Evolutionary conservation across 2,888 invertebrate genomes (phyloP), one percentile per base, ranked within the genome.

Genomic region (Rhabditophanes sp.): DNA sequence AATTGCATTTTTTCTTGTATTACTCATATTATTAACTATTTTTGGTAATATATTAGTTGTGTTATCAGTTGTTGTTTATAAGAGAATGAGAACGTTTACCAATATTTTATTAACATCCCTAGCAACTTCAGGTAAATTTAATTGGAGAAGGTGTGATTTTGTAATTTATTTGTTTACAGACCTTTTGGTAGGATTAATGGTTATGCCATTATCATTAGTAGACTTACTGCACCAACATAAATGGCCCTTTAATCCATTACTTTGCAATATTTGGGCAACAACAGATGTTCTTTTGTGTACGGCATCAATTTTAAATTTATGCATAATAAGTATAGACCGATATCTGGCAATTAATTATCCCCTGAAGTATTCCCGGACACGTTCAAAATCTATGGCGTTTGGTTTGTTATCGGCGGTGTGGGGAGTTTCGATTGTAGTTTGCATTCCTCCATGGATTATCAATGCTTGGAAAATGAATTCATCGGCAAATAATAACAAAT

Each of bases 341-440:
- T 67, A 67, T 43, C 62, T 66, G 52, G 62, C 66, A 32, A 67
- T 67, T 25, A 66, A 66, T 24, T 51, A 52, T 27, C 65, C 66
- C 21, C 50, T 67, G 16, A 53, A 57, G 35, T 67, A 67, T 39
- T 55, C 61, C 9, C 37, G 61, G 41, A 62, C 61, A 20, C 56
- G 60, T 57, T 56, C 27, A 29, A 20, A 50, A 17, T 48, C 51
- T 38, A 55, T 53, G 63, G 67, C 61, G 5, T 52, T 49, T 11
- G 50, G 50, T 4, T 50, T 67, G 29, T 29, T 67, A 11, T 46
- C 53, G n/a, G 44, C 61, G 4, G 66, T 66, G 5, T 67, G 67
- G 67, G 36, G 56, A 3, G 41, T 60, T 8, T 60, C 67, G 1
- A 40, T 59, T 25, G 43, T 61, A n/a, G 64, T 67, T 16, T 66